Percentiles rank a stretch among this genome's conserved stretches.
phyloP scores from a whole-genome alignment of 2,888 invertebrate species.

The Oscheius onirici region DNA sequence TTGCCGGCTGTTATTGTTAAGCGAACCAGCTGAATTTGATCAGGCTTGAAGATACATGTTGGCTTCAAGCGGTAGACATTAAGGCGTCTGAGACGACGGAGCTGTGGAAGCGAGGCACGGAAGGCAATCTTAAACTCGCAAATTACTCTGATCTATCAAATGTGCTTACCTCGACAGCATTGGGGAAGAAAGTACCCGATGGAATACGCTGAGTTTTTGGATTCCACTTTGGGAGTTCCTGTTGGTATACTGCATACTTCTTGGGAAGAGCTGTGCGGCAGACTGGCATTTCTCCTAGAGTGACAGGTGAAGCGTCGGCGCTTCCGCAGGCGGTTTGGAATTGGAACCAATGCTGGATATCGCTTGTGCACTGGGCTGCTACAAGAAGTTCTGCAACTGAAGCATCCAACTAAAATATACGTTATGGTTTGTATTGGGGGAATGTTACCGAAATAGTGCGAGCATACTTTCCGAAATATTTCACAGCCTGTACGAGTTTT shows the following conservation, averaged over 20 bases:
- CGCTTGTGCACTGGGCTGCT: conserved; percentile 47
- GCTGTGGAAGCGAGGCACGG: conserved; percentile 45
- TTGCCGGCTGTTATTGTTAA: conserved; percentile 37
- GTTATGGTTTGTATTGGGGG: neutral
- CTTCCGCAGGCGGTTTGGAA: conserved; percentile 49
- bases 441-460: conserved; percentile 44
- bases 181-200: conserved; percentile 46
- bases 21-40: conserved; percentile 39
- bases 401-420: conserved; percentile 44
- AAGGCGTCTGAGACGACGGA: conserved; percentile 50
- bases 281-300: conserved; percentile 12
- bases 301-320: conserved; percentile 33
- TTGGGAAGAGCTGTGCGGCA: conserved; percentile 1
- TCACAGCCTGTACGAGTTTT: conserved; percentile 39
- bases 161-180: conserved; percentile 39
- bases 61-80: conserved; percentile 44
- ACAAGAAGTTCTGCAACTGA: conserved; percentile 49
- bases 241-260: neutral
- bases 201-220: conserved; percentile 50
- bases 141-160: neutral
- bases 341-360: conserved; percentile 48
- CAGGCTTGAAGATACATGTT: conserved; percentile 38
- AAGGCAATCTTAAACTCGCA: conserved; percentile 38
- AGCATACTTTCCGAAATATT: conserved; percentile 41
- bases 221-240: conserved; percentile 39